These are phyloP conservation scores for Dromas ardeola DNA, from an alignment of 2,113 vertebrate species.

Conservation along the genomic window DNA sequence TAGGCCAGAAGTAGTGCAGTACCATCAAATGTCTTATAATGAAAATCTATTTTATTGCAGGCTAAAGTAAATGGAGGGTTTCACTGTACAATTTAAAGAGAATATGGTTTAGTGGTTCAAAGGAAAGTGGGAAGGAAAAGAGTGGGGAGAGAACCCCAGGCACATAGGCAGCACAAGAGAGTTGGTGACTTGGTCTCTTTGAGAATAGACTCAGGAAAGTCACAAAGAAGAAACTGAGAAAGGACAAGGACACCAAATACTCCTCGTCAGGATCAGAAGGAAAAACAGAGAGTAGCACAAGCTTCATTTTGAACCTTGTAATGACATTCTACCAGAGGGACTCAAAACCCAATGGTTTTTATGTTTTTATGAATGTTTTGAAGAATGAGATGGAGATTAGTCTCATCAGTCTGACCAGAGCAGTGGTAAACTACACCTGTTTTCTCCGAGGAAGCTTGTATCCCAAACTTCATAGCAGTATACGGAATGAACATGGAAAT, in stretches of 20 bases:
- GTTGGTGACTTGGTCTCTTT: not conserved
- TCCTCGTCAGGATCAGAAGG: not conserved
- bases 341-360: not conserved
- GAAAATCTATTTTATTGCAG: constrained; percentile 53
- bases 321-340: not conserved
- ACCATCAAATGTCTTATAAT: constrained; percentile 44
- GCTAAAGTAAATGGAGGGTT: constrained; percentile 50
- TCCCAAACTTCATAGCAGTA: not conserved
- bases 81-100: constrained; percentile 13
- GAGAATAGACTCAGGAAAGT: not conserved
- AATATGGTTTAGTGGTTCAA: not conserved
- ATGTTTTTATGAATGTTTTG: not conserved
- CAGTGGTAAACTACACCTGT: not conserved
- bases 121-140: not conserved
- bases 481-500: not conserved
- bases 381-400: not conserved
- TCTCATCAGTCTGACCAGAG: not conserved
- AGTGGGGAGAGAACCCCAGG: not conserved
- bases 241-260: not conserved
- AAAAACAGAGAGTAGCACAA: not conserved
- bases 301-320: not conserved
- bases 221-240: not conserved
- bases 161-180: not conserved
- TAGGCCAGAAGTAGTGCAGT: not conserved
- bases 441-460: not conserved